Base-by-base conservation (phyloP, 2,888 invertebrate species). In the Caenorhabditis angaria region DNA sequence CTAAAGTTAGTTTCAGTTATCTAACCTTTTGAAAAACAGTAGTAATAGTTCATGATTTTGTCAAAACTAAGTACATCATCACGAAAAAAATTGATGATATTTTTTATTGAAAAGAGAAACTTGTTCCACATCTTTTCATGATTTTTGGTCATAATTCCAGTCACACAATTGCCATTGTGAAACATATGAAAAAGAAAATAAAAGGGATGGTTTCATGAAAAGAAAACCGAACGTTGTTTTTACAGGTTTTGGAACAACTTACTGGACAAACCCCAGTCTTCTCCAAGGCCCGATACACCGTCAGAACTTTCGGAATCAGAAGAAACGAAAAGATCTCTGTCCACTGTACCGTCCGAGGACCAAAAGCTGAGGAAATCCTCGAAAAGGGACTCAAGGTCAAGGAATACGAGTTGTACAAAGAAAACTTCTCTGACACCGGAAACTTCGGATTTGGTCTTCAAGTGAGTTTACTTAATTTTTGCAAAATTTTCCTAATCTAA, bases 241-340 rank as follows among this genome's bases (percentile, higher is more conserved):
- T 76, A 48, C 55, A 85, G 85, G 85, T 85, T 59, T 79, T 85
- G 64, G 99, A 99, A 91, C 97, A 97, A 89, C 91, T 99, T 85
- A 99, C 99, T 87, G 97, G 97, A 48, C 99, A 99, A 90, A 94
- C 94, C 88, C 99, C 99, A 8, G 97, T 99, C 47, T 97, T 97
- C 90, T 97, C 97, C 20, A 99, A 99, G 91, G 90, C 99, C 70
- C 92, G 97, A 81, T 99, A 97, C 90, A 99, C 97, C 82, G 97
- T 99, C 66, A 91, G 99, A 87, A 97, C 97, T 5, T 99, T 99
- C 88, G 97, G 99, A 88, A 99, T 99, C 88, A 92, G 99, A 88
- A 94, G 99, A 92, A 99, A 99, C 91, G 99, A 99, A 91, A 99
- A 99, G 90, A 99, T 99, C 88, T 96, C 99, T 83, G 97, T 99